Evolutionary conservation across 1,140 invertebrate genomes (phyloP), one percentile per base, ranked within the genome.

Genomic region (Chironomus striatipennis): DNA sequence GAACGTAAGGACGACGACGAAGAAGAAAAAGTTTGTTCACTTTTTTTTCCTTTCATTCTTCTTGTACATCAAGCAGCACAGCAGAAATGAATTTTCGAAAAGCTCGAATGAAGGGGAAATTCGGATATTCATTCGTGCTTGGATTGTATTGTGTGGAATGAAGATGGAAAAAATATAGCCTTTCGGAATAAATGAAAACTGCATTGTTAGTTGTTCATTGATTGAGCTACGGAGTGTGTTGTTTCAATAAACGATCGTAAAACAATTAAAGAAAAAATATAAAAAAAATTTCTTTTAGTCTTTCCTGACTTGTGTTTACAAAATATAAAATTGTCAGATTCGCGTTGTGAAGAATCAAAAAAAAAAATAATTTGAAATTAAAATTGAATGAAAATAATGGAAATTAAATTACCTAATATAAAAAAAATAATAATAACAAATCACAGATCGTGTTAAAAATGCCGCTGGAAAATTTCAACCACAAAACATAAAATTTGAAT

Each of bases 131-230:
- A 18, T 70, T 70, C 65, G 65, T 15, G n/a, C 65, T 17, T 21
- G 8, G 15, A 21, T 20, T 18, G 9, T 21, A 8, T 18, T 70
- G 17, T 21, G n/a, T 21, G n/a, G n/a, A 10, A 17, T 70, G 9
- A 70, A 70, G 20, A 70, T 9, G 18, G 20, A 17, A 20, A 20
- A 18, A 70, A 20, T 21, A 57, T 57, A 57, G n/a, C 18, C 17
- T 70, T 70, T 70, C 65, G 65, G n/a, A 57, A 57, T 57, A 57
- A 70, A 70, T 70, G 17, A 70, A 70, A 70, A 70, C 18, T 70
- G 65, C 20, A 70, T 21, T 21, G 65, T 70, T 70, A 70, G 65
- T 70, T 70, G 65, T 70, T 20, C 65, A 21, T 70, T 70, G 65
- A 70, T 70, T 18, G 65, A 70, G 65, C 65, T 70, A 18, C 8